These are phyloP conservation scores for Phrynosoma platyrhinos DNA, from an alignment of 2,113 vertebrate genomes.

Conservation along the genomic window DNA sequence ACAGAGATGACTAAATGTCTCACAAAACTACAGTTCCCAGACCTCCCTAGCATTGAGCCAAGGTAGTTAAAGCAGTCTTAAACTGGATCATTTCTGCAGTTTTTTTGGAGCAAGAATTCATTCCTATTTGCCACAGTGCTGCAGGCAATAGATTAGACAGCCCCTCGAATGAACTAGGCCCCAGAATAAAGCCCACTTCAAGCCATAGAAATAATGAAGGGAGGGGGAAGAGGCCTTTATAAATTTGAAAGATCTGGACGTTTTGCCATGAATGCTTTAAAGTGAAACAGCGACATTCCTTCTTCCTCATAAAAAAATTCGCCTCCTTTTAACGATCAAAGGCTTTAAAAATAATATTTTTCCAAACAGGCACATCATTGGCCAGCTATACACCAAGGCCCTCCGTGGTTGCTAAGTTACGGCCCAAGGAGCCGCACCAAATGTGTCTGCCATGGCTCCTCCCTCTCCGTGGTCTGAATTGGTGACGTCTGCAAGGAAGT, in stretches of 20 bases:
- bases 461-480: rapidly evolving
- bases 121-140: not conserved
- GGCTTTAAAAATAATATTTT: too few relatives aligned
- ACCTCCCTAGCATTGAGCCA: too few relatives aligned
- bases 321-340: too few relatives aligned
- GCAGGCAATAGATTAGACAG: not conserved
- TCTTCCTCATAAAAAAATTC: too few relatives aligned
- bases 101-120: too few relatives aligned
- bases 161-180: too few relatives aligned
- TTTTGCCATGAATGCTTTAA: not conserved
- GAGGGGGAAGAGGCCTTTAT: too few relatives aligned
- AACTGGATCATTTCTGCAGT: too few relatives aligned
- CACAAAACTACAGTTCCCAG: too few relatives aligned
- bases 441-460: rapidly evolving
- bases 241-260: not conserved
- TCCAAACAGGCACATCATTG: not conserved
- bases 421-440: not conserved
- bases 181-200: not conserved
- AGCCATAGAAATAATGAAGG: not conserved
- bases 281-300: too few relatives aligned
- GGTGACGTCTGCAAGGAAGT: not conserved
- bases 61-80: too few relatives aligned
- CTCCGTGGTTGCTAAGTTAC: not conserved
- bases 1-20: too few relatives aligned
- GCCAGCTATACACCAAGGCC: not conserved